Evolutionary conservation across 2,797 vertebrate species (phyloP).

Genomic region (Catostomus latipinnis): DNA sequence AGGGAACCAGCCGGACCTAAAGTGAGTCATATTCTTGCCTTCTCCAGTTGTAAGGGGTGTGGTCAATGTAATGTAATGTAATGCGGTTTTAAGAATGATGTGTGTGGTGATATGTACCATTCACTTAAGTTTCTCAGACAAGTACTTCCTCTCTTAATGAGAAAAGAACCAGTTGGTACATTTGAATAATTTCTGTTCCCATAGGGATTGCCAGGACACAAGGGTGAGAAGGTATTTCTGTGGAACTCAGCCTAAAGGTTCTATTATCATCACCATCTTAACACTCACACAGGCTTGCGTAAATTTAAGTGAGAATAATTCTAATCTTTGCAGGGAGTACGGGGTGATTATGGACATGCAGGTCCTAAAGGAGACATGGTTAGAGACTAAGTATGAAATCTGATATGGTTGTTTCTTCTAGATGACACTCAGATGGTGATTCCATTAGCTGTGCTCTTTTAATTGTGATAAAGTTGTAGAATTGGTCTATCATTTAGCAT

Average conservation of each 20-base stretch:
- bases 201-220: constrained; percentile 52
- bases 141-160: background rate
- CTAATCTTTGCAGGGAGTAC: constrained; percentile 47
- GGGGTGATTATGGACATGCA: constrained; percentile 42
- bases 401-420: background rate
- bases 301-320: background rate
- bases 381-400: background rate
- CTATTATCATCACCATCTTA: background rate
- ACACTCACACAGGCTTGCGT: background rate
- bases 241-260: background rate
- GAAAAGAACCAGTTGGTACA: background rate
- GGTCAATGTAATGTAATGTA: too few relatives aligned
- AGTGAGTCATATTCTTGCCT: constrained; percentile 35
- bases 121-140: too few relatives aligned
- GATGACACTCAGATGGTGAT: background rate
- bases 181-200: background rate
- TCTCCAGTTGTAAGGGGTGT: background rate
- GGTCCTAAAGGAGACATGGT: constrained; percentile 57
- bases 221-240: constrained; percentile 56
- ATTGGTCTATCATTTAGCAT: too few relatives aligned
- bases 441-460: too few relatives aligned
- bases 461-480: too few relatives aligned
- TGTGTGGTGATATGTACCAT: too few relatives aligned
- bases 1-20: constrained; percentile 49
- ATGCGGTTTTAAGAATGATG: too few relatives aligned